These are phyloP conservation scores for Rana temporaria DNA, from an alignment of 2,113 vertebrate species.

Conservation along the genomic window DNA sequence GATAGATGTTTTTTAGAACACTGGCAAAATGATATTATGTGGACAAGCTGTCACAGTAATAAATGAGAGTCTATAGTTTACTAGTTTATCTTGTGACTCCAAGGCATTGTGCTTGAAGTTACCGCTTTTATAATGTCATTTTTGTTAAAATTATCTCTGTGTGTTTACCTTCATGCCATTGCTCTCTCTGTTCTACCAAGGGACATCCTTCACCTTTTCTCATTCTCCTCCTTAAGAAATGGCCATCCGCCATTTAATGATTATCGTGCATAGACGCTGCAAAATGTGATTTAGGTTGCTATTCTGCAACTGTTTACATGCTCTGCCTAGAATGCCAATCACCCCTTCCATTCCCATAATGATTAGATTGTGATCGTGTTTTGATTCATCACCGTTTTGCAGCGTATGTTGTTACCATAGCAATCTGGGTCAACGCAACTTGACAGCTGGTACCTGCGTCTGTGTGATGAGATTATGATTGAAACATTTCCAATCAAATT, in stretches of 20 bases:
- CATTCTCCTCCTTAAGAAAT: neutral
- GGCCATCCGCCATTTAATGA: neutral
- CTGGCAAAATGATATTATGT: conserved; percentile 42
- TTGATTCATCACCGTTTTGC: conserved; percentile 42
- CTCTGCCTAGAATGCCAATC: conserved; percentile 29
- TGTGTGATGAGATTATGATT: conserved; percentile 50
- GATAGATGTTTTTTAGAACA: conserved; percentile 24
- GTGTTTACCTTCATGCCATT: conserved; percentile 34
- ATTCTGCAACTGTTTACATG: conserved; percentile 22
- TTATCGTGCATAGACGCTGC: neutral
- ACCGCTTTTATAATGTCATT: conserved; percentile 34
- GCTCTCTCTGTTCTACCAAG: neutral
- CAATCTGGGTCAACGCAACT: conserved; percentile 34
- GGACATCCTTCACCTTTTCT: conserved; percentile 4
- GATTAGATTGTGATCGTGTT: conserved; percentile 15
- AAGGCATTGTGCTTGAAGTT: conserved; percentile 46
- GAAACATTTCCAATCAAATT: conserved; percentile 48
- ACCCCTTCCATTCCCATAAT: conserved; percentile 26
- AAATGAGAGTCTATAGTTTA: conserved; percentile 44
- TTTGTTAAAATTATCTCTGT: conserved; percentile 41
- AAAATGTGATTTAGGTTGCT: conserved; percentile 8
- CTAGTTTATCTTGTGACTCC: conserved; percentile 40
- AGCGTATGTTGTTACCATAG: conserved; percentile 48
- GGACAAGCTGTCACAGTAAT: conserved; percentile 40
- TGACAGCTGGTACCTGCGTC: conserved; percentile 45